Base-by-base conservation (phyloP, 2,113 vertebrate species). In the Todiramphus saurophagus region DNA sequence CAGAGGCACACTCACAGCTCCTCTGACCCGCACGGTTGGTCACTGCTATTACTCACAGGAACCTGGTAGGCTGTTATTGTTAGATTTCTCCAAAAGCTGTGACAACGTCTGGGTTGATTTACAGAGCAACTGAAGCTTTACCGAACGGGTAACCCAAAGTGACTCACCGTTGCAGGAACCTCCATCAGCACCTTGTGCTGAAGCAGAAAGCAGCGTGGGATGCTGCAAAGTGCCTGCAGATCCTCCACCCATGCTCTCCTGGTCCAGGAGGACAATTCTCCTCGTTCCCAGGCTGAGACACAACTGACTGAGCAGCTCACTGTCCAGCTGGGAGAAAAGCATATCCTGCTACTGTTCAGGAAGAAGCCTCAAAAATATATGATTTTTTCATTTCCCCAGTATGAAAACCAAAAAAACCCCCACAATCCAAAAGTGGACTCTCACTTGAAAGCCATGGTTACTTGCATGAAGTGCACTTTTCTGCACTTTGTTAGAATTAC, bases 11-110 rank as follows among this genome's bases (percentile, higher is more conserved):
- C 74, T 82, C 80, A 68, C 72, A 96, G 90, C 93, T 94, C 77
- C 89, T 96, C 92, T 96, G 94, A 96, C 90, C 91, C 44, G 74
- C 91, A 94, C 87, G 93, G 87, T 85, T 94, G 87, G 96, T 75
- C 96, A 95, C 56, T 50, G 53, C 68, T 76, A 66, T 88, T 96
- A 92, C 85, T 91, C 37, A 72, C 78, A 69, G 81, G 41, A 96
- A 92, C 73, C 94, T 80, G 48, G 77, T 69, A 64, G 77, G 31
- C 77, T 73, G 28, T 43, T 86, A 78, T 30, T 84, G 94, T 64
- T 66, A 73, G 39, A 73, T 84, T 89, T 87, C 59, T 82, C 81
- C 79, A 94, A 91, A 93, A 81, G 23, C 50, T 25, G 13, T 59
- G 0, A 68, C 48, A 78, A 74, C 30, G 19, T 41, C 53, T 90